These are phyloP conservation scores for Pygoscelis adeliae DNA, from an alignment of 2,113 vertebrate genomes.

Conservation along the genomic window DNA sequence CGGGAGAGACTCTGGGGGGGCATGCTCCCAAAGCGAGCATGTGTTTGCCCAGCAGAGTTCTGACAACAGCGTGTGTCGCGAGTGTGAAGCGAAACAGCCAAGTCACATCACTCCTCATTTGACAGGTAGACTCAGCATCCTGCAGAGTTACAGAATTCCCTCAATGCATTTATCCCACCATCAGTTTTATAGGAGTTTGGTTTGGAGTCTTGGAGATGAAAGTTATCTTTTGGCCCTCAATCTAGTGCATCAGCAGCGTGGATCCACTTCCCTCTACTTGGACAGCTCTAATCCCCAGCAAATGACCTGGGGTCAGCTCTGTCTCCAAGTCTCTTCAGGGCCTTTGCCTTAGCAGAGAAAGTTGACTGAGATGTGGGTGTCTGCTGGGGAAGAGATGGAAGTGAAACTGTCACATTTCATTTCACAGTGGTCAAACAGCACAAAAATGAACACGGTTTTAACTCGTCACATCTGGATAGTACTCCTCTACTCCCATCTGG, in stretches of 20 bases:
- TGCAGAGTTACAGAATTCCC: background rate
- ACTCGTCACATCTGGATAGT: background rate
- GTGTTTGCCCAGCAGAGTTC: background rate
- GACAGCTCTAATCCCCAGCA: background rate
- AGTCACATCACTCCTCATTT: background rate
- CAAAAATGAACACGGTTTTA: background rate
- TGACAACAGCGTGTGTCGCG: background rate
- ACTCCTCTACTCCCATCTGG: background rate
- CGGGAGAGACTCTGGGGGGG: background rate
- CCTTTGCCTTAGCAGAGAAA: background rate
- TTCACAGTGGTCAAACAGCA: background rate
- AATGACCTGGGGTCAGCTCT: background rate
- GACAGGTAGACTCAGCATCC: background rate
- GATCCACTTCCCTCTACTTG: background rate
- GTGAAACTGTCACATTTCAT: background rate
- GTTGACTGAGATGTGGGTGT: background rate
- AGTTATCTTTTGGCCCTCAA: background rate
- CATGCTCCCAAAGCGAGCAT: rapidly evolving
- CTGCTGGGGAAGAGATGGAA: background rate
- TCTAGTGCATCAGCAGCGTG: background rate
- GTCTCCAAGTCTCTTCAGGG: background rate
- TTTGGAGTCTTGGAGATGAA: background rate
- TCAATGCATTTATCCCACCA: background rate
- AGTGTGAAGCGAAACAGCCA: background rate
- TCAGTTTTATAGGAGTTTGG: background rate